A percentile compares a stretch with the other conserved stretches of the same genome.
Evolutionary conservation across 2,797 vertebrate genomes (phyloP).

Genomic region (Gymnocypris eckloni): DNA sequence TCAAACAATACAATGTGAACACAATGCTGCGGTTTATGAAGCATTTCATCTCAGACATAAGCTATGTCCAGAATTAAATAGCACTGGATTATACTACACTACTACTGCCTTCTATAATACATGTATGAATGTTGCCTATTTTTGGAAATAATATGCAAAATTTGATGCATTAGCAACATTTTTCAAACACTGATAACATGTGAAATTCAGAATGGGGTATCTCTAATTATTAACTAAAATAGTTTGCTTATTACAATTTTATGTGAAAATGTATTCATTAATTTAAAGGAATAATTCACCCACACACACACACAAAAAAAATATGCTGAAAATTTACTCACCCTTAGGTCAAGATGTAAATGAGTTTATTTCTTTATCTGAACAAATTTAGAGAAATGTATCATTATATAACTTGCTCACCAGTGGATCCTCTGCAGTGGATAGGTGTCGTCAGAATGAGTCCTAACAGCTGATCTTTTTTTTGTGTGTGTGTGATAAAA

Average conservation of each 20-base stretch:
- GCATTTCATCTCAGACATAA: neutral
- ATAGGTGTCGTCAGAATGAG: neutral
- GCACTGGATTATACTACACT: neutral
- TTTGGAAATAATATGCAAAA: neutral
- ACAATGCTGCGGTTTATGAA: neutral
- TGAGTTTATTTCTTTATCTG: neutral
- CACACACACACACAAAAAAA: neutral
- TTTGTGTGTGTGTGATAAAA: neutral
- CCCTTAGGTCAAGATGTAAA: neutral
- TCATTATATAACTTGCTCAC: too few relatives aligned
- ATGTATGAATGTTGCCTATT: neutral
- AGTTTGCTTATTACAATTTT: neutral
- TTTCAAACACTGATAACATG: neutral
- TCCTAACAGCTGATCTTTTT: neutral
- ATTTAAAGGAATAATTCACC: neutral
- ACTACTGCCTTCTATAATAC: neutral
- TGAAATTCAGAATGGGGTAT: neutral
- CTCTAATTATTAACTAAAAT: neutral
- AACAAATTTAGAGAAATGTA: neutral
- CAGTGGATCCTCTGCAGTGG: too few relatives aligned
- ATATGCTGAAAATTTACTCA: neutral
- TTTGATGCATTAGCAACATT: neutral
- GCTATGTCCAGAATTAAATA: neutral
- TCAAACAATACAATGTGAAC: neutral
- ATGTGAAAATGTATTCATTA: neutral